Conservation (phyloP, 2,888 invertebrate genomes). For the Acleris holmiana region DNA sequence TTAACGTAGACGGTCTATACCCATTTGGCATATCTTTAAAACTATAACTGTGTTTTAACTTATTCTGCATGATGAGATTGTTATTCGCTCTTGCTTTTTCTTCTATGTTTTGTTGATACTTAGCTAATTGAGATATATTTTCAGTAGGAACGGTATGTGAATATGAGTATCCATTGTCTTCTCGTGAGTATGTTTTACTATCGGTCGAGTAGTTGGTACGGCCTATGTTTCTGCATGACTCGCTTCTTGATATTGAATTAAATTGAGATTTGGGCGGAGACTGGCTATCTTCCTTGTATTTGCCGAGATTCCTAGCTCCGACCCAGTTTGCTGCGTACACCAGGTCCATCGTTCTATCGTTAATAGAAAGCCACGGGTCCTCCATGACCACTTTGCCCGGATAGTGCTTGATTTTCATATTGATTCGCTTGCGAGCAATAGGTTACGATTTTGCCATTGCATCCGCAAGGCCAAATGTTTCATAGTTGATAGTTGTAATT, state of each 20-base stretch:
- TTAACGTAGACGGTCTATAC: conserved; percentile 84
- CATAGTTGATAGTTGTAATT: conserved; percentile 43
- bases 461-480: conserved; percentile 17
- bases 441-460: conserved; percentile 8
- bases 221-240: conserved; percentile 77
- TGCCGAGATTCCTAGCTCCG: conserved; percentile 86
- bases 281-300: conserved; percentile 66
- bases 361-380: conserved; percentile 87
- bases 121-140: conserved; percentile 83
- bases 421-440: conserved; percentile 15
- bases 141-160: conserved; percentile 66
- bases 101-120: conserved; percentile 86
- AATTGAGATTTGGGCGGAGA: conserved; percentile 65
- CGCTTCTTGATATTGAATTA: conserved; percentile 80
- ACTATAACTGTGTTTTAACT: conserved; percentile 82
- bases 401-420: conserved; percentile 93
- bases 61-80: conserved; percentile 80
- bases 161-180: conserved; percentile 65
- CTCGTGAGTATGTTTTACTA: conserved; percentile 61
- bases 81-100: conserved; percentile 81
- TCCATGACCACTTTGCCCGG: conserved; percentile 93
- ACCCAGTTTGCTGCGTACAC: conserved; percentile 94
- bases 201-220: conserved; percentile 64
- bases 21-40: conserved; percentile 86
- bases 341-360: conserved; percentile 88